A percentile compares a stretch with the other conserved stretches of the same genome.
These are phyloP conservation scores for Drosophila vallismaia DNA, from an alignment of 2,888 invertebrate genomes.

Conservation along the genomic window DNA sequence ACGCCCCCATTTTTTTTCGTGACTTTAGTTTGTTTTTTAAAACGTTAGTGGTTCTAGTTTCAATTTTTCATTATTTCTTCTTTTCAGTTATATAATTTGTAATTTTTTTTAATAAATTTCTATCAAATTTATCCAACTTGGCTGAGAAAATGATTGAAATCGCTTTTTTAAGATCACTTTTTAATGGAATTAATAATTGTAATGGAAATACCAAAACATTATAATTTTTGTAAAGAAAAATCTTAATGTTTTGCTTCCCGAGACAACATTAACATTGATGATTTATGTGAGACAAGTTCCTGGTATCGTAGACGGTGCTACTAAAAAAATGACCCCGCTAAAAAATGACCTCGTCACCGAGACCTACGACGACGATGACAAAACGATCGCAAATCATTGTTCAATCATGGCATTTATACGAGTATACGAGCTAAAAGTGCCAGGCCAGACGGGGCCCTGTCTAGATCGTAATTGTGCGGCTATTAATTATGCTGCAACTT, in stretches of 20 bases:
- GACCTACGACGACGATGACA: neutral
- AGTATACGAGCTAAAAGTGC: neutral
- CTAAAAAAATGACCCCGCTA: neutral
- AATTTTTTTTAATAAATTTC: too few species aligned
- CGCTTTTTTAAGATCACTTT: too few species aligned
- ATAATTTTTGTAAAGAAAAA: too few species aligned
- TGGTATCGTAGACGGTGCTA: neutral
- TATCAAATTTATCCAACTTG: too few species aligned
- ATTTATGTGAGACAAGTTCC: conserved; percentile 15
- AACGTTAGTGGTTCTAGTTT: too few species aligned
- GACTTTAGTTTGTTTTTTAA: conserved; percentile 5
- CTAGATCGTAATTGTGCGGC: conserved; percentile 24
- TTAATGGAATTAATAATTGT: too few species aligned
- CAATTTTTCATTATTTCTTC: too few species aligned
- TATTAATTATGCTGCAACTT: conserved; percentile 51
- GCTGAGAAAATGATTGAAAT: too few species aligned
- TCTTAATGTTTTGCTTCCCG: too few species aligned
- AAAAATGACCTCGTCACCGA: conserved; percentile 18
- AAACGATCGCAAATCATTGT: conserved; percentile 16
- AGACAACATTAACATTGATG: neutral
- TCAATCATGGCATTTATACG: conserved; percentile 27
- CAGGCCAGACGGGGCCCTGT: conserved; percentile 24
- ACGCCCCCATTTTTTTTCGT: conserved; percentile 19
- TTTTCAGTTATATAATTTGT: too few species aligned
- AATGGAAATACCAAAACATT: too few species aligned